phyloP scores from a whole-genome alignment of 2,888 invertebrate genomes.

The Trichogramma dendrolimi region DNA sequence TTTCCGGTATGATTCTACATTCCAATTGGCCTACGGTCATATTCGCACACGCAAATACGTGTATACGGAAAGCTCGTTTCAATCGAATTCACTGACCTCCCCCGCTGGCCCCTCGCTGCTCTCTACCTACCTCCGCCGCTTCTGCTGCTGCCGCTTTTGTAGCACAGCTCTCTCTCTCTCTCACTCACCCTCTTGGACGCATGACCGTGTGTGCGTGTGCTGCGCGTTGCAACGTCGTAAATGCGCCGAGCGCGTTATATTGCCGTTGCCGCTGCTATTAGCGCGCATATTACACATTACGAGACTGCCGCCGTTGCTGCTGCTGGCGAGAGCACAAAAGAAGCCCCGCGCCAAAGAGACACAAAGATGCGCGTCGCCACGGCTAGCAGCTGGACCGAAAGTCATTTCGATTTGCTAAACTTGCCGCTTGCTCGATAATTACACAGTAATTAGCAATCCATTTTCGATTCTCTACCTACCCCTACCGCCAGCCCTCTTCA shows the following conservation, averaged over 20 bases:
- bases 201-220: too few relatives aligned
- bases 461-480: slow-evolving; percentile 45
- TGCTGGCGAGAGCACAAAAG: slow-evolving; percentile 11
- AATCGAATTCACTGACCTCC: slow-evolving; percentile 27
- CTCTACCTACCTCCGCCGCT: slow-evolving; percentile 20
- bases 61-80: slow-evolving; percentile 26
- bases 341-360: slow-evolving; percentile 3
- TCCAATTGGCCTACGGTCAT: slow-evolving; percentile 46
- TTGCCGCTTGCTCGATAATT: slow-evolving; percentile 41
- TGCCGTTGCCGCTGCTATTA: neutral
- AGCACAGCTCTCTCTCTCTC: too few relatives aligned
- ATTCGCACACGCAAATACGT: slow-evolving; percentile 5
- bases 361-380: neutral
- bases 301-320: slow-evolving; percentile 7
- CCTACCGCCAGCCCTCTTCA: slow-evolving; percentile 3
- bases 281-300: slow-evolving; percentile 1
- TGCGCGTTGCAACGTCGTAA: slow-evolving; percentile 5
- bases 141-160: neutral
- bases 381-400: slow-evolving; percentile 32
- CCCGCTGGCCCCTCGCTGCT: slow-evolving; percentile 27
- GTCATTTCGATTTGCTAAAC: slow-evolving; percentile 44
- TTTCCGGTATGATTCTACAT: slow-evolving; percentile 53
- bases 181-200: too few relatives aligned
- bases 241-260: slow-evolving; percentile 6
- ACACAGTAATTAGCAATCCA: slow-evolving; percentile 52